Conservation (phyloP, 2,888 invertebrate species). For the Lycaena phlaeas region DNA sequence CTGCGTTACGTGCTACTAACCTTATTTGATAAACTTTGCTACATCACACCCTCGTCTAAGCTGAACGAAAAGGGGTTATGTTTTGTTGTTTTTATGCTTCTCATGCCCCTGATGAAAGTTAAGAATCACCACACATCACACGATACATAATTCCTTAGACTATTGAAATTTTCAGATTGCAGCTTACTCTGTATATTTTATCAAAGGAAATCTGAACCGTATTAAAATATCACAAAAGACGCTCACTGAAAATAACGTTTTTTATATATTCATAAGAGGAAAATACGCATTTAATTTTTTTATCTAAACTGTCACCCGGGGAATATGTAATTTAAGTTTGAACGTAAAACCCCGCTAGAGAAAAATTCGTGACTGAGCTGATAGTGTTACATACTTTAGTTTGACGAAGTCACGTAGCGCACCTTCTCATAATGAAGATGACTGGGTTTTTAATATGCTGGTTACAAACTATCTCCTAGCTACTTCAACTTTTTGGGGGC, state of each 20-base stretch:
- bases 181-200: too few species aligned
- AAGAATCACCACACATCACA: too few species aligned
- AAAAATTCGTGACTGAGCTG: slow-evolving; percentile 43
- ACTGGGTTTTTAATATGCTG: neutral
- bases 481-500: too few species aligned
- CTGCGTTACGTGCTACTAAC: too few species aligned
- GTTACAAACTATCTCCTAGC: neutral
- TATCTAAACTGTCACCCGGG: slow-evolving; percentile 38
- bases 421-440: slow-evolving; percentile 20
- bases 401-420: slow-evolving; percentile 45
- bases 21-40: too few species aligned
- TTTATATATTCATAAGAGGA: slow-evolving; percentile 18
- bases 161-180: too few species aligned
- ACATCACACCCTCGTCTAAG: too few species aligned
- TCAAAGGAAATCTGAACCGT: slow-evolving; percentile 2
- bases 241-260: slow-evolving; percentile 5
- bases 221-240: slow-evolving; percentile 5
- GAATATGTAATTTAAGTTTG: slow-evolving; percentile 59
- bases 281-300: slow-evolving; percentile 25
- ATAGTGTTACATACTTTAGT: slow-evolving; percentile 40
- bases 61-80: too few species aligned
- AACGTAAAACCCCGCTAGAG: slow-evolving; percentile 47
- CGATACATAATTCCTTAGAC: too few species aligned
- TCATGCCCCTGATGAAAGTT: too few species aligned
- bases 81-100: too few species aligned